Evolutionary conservation across 2,113 vertebrate species (phyloP).

Genomic region (Tinamus guttatus): DNA sequence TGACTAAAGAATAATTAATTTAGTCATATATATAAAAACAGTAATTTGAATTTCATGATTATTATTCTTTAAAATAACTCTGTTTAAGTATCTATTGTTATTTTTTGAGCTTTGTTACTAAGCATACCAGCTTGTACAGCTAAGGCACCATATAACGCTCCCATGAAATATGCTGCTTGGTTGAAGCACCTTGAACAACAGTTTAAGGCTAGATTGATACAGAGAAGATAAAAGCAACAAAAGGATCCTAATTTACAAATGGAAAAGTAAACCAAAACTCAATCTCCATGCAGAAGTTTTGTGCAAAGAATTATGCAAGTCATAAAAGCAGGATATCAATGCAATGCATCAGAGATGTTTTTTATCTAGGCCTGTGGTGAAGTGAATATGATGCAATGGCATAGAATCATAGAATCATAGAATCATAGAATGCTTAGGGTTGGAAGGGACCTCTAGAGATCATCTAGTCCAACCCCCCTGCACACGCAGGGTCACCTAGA

Average conservation of each 20-base stretch:
- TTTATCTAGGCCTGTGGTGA: not conserved
- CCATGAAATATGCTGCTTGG: not conserved
- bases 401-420: too few species aligned
- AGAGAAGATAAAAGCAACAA: not conserved
- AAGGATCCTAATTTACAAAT: not conserved
- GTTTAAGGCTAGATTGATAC: not conserved
- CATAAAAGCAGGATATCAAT: not conserved
- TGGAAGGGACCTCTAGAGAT: too few species aligned
- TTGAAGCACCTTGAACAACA: not conserved
- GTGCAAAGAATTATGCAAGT: not conserved
- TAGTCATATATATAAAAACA: not conserved
- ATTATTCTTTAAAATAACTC: not conserved
- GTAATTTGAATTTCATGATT: not conserved
- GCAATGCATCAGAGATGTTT: rapidly evolving
- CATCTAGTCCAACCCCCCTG: too few species aligned
- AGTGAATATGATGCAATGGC: slow-evolving; percentile 72
- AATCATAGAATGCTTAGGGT: too few species aligned
- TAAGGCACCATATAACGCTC: not conserved
- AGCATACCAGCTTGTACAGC: not conserved
- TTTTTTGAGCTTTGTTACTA: not conserved
- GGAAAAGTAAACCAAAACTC: not conserved
- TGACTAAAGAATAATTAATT: not conserved
- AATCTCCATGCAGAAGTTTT: not conserved
- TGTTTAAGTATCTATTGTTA: not conserved
- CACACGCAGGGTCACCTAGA: too few species aligned